A percentile compares a stretch with the other conserved stretches of the same genome.
phyloP scores from a whole-genome alignment of 2,888 invertebrate genomes.

The Sarcophaga rosellei region DNA sequence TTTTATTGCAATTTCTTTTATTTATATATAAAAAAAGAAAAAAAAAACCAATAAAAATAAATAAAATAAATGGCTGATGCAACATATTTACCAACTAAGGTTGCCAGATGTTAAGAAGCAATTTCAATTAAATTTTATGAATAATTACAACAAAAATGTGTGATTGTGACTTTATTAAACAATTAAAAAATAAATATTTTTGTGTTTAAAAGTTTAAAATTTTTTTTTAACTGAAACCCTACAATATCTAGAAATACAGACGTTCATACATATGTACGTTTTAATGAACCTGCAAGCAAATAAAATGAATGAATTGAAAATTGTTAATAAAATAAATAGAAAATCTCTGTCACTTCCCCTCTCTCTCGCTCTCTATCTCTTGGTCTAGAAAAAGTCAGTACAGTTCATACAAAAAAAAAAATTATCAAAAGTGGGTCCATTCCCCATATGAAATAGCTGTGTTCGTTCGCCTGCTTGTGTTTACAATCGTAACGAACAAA shows the following conservation, averaged over 20 bases:
- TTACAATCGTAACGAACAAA: not conserved
- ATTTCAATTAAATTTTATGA: not conserved
- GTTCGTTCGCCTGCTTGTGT: not conserved
- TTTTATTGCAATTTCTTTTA: constrained; percentile 2
- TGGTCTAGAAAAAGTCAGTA: too few relatives aligned
- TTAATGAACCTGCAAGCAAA: constrained; percentile 13
- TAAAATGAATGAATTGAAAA: not conserved
- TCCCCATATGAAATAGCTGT: not conserved
- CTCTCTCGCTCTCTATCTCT: not conserved
- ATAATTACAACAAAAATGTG: not conserved
- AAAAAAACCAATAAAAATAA: not conserved
- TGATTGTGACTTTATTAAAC: not conserved
- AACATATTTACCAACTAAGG: constrained; percentile 12
- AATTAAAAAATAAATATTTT: too few relatives aligned
- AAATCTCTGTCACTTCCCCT: not conserved
- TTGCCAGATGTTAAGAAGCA: not conserved
- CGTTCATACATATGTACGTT: not conserved
- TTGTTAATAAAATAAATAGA: constrained; percentile 17
- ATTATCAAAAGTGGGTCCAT: not conserved
- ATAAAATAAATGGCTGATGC: constrained; percentile 53
- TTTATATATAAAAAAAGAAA: not conserved
- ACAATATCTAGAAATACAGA: not conserved
- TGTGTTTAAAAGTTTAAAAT: not conserved
- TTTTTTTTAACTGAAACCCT: not conserved
- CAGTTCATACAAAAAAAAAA: not conserved